phyloP scores from a whole-genome alignment of 2,888 invertebrate genomes.

The Eupithecia inturbata region DNA sequence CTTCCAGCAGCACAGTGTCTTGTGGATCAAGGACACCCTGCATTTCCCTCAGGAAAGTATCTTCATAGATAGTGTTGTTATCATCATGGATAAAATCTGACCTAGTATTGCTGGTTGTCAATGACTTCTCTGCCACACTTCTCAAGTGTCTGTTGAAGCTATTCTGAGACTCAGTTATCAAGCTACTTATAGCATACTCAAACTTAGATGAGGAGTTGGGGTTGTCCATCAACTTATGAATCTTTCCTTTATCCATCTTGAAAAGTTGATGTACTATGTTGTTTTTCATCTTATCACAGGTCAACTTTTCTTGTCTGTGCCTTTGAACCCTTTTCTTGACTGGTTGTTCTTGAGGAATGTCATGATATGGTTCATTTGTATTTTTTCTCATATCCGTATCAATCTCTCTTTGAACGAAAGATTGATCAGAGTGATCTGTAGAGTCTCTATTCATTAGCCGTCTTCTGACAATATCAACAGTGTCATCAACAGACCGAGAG shows the following conservation, averaged over 20 bases:
- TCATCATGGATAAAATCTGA: slow-evolving; percentile 84
- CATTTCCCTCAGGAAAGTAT: slow-evolving; percentile 90
- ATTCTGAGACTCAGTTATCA: slow-evolving; percentile 80
- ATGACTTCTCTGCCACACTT: slow-evolving; percentile 77
- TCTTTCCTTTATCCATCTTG: slow-evolving; percentile 80
- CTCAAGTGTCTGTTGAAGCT: slow-evolving; percentile 76
- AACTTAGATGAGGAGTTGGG: slow-evolving; percentile 80
- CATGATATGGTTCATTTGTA: slow-evolving; percentile 40
- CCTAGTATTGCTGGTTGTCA: slow-evolving; percentile 60
- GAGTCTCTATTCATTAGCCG: slow-evolving; percentile 69
- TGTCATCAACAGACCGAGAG: slow-evolving; percentile 75
- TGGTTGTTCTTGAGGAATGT: slow-evolving; percentile 57
- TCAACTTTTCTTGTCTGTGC: slow-evolving; percentile 55
- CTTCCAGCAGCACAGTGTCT: slow-evolving; percentile 82
- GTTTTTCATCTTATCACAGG: slow-evolving; percentile 76
- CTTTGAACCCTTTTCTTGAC: slow-evolving; percentile 60
- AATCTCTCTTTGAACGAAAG: slow-evolving; percentile 47
- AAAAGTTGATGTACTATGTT: slow-evolving; percentile 80
- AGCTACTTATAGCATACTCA: slow-evolving; percentile 79
- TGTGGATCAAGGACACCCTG: slow-evolving; percentile 84
- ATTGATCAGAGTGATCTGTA: slow-evolving; percentile 49
- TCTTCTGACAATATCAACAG: slow-evolving; percentile 75
- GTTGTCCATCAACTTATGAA: slow-evolving; percentile 78
- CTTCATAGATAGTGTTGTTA: slow-evolving; percentile 86
- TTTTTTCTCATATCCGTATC: slow-evolving; percentile 48